Conservation (phyloP, 2,888 invertebrate genomes). For the Ashinkailepas kermadecensis region DNA sequence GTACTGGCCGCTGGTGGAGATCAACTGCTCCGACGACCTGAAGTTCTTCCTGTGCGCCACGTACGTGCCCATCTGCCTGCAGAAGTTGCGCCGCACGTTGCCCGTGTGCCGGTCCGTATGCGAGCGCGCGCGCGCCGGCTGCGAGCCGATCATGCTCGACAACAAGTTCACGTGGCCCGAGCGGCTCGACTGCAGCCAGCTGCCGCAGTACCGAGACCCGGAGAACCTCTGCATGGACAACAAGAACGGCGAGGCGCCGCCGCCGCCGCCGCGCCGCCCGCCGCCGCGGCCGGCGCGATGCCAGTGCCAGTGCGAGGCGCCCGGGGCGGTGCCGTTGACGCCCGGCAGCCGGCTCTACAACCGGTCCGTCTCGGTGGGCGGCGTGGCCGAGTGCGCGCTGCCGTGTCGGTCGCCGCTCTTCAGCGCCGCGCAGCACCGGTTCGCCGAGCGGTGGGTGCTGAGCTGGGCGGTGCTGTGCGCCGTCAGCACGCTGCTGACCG, state of each 20-base stretch:
- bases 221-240: conserved; percentile 33
- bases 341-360: not conserved
- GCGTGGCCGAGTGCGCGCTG: conserved; percentile 57
- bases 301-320: not conserved
- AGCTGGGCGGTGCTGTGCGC: conserved; percentile 95
- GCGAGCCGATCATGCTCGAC: conserved; percentile 73
- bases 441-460: conserved; percentile 92
- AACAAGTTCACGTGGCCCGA: conserved; percentile 89
- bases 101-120: conserved; percentile 88
- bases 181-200: conserved; percentile 74
- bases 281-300: not conserved
- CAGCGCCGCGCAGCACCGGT: conserved; percentile 81
- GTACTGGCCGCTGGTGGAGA: conserved; percentile 87
- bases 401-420: conserved; percentile 89
- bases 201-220: conserved; percentile 49
- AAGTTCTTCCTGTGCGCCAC: conserved; percentile 93
- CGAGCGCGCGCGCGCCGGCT: conserved; percentile 76
- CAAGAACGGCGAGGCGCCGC: conserved; percentile 31
- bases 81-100: conserved; percentile 68
- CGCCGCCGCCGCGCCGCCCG: conserved; percentile 22
- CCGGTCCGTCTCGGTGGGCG: not conserved
- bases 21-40: conserved; percentile 86
- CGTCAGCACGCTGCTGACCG: conserved; percentile 88
- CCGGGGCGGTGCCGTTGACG: not conserved
- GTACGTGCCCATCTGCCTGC: conserved; percentile 93